Evolutionary conservation across 2,888 invertebrate species (phyloP).

Genomic region (Eupithecia abbreviata): DNA sequence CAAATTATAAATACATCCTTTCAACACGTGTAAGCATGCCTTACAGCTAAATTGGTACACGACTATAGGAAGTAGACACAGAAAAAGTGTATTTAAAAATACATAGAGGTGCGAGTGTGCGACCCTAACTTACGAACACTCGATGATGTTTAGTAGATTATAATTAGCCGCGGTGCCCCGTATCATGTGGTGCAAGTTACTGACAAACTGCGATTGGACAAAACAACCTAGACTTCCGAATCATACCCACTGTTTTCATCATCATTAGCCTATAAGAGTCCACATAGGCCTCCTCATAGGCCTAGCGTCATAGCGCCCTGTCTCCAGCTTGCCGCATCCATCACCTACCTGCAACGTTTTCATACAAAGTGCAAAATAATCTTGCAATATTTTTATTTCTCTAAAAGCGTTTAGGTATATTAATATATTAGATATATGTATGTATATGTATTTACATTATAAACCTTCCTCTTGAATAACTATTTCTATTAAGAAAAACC

Average conservation of each 20-base stretch:
- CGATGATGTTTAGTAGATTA: conserved; percentile 83
- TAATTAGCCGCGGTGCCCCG: conserved; percentile 78
- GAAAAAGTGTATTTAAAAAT: conserved; percentile 74
- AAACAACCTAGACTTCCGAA: neutral
- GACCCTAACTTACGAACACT: conserved; percentile 78
- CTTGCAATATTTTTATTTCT: neutral
- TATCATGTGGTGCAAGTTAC: conserved; percentile 52
- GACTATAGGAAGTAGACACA: conserved; percentile 56
- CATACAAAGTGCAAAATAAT: neutral
- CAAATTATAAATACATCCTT: conserved; percentile 33
- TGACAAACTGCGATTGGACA: conserved; percentile 29
- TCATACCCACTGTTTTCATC: neutral
- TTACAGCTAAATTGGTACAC: conserved; percentile 53
- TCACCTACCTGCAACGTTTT: no score
- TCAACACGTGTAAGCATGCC: conserved; percentile 43
- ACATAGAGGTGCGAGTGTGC: conserved; percentile 72
- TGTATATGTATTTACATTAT: no score
- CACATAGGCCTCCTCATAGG: no score
- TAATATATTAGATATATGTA: no score
- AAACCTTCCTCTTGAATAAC: no score
- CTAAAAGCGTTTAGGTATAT: neutral
- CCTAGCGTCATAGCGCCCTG: no score
- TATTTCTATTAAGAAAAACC: no score
- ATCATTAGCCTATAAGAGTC: no score
- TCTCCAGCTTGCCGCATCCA: no score